Evolutionary conservation across 2,797 vertebrate species (phyloP), one percentile per base, ranked within the genome.

Genomic region (Glyptemys insculpta): DNA sequence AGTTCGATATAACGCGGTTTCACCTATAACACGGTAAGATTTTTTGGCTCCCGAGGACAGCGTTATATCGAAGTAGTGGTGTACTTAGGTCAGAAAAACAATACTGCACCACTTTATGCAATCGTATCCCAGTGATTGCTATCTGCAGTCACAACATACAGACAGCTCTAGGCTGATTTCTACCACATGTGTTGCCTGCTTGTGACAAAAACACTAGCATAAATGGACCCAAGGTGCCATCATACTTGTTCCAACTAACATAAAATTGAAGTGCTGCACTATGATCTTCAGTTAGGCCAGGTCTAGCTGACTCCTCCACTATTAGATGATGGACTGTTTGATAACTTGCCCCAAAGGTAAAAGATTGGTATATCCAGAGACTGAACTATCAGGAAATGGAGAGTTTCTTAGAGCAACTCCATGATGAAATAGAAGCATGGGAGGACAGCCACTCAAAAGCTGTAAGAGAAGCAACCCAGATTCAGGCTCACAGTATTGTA

Each of bases 101-200:
- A 4, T 5, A 80, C 27, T 1, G 1, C 41, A 6, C 9, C 6
- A 9, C 52, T 57, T 59, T 31, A 74, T 59, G 44, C 6, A 74
- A 56, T 50, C 8, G 72, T 50, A n/a, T 2, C 50, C 0, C 0
- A 68, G 19, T 5, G 49, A 52, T 21, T 44, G 50, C 74, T 62
- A 14, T 25, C 79, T 14, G 19, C 9, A 7, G 19, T 15, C 19
- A 54, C 21, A 53, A 31, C 10, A 37, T 34, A 37, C 12, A 54
- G 34, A 23, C 21, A 41, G 52, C 52, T 37, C 34, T n/a, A 21
- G 31, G 31, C 53, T 53, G 52, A 37, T 19, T 54, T 74, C 76
- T 49, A 18, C 29, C 0, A 0, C 1, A 0, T 0, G 57, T 27
- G 72, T 27, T 52, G 34, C 15, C 62, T 34, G 59, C 59, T 62